Evolutionary conservation across 2,113 vertebrate genomes (phyloP), one percentile per base, ranked within the genome.

Genomic region (Erpornis zantholeuca): DNA sequence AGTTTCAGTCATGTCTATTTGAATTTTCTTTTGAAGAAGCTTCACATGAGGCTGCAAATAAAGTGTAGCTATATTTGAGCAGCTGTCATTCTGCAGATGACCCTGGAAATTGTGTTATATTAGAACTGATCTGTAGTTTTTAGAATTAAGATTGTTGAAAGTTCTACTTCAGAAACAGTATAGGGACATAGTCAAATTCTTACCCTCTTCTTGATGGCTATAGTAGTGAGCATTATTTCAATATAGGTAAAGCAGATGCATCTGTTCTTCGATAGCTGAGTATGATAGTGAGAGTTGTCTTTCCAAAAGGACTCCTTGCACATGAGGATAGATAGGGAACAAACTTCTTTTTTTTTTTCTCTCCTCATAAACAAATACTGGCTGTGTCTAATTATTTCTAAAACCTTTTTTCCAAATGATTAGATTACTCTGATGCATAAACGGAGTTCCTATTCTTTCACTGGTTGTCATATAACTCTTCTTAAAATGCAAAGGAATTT

Each of bases 401-500:
- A 76, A 52, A 44, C 28, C 27, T 33, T 71, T 85, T 76, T 63
- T 47, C 47, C 65, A 56, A 90, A 35, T 25, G 7, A 66, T 80
- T 83, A 60, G 73, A 44, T 31, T 60, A 40, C 77, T 87, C 44
- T 79, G 31, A 54, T 54, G 28, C 11, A 0, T 90, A 69, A 78
- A 57, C 0, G 0, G 89, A 84, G 31, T 86, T 84, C 88, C 92
- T 87, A 4, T 70, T 66, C 83, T 97, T 94, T 96, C 96, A 65
- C 82, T 88, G 71, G 91, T 90, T 95, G 57, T 94, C 94, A 68
- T 95, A 66, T 86, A 90, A 82, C 40, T 91, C 82, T 95, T 89
- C 94, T 91, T 96, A 94, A 96, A 78, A 77, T 97, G 91, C 85
- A 90, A 88, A 96, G 95, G 68, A 95, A 80, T 88, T 96, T 72